Conservation (phyloP, 2,797 vertebrate genomes). For the Hephaestus fuliginosus region DNA sequence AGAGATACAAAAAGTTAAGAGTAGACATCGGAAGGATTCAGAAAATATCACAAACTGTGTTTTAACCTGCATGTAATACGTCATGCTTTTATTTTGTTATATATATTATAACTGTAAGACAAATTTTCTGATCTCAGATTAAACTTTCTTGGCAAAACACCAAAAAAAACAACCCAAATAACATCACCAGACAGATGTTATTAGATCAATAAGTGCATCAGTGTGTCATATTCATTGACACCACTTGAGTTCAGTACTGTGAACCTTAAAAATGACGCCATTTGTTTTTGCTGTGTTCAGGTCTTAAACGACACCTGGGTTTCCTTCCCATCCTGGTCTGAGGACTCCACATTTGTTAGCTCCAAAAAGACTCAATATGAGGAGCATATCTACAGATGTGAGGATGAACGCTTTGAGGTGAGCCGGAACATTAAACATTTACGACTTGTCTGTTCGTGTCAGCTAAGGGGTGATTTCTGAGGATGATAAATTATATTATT, state of each 20-base stretch:
- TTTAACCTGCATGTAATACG: too few species aligned
- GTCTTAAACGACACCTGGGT: conserved; percentile 99
- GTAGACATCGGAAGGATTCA: background rate
- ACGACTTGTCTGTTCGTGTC: background rate
- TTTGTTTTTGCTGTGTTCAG: conserved; percentile 75
- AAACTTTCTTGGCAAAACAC: background rate
- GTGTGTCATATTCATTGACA: background rate
- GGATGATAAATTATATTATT: background rate
- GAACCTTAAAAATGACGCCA: background rate
- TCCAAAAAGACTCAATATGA: conserved; percentile 99
- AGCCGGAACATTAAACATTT: conserved; percentile 12
- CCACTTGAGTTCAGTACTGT: background rate
- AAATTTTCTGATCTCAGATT: background rate
- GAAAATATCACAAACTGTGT: background rate
- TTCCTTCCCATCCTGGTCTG: conserved; percentile 98
- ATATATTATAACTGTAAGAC: too few species aligned
- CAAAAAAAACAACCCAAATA: background rate
- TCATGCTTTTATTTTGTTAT: too few species aligned
- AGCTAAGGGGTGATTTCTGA: background rate
- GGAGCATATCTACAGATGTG: conserved; percentile 99
- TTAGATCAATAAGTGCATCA: background rate
- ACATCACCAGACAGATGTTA: background rate
- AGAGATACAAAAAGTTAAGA: background rate
- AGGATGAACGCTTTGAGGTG: conserved; percentile 99
- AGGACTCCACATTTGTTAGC: conserved; percentile 99